Evolutionary conservation across 2,888 invertebrate genomes (phyloP).

Genomic region (Microplitis manilae): DNA sequence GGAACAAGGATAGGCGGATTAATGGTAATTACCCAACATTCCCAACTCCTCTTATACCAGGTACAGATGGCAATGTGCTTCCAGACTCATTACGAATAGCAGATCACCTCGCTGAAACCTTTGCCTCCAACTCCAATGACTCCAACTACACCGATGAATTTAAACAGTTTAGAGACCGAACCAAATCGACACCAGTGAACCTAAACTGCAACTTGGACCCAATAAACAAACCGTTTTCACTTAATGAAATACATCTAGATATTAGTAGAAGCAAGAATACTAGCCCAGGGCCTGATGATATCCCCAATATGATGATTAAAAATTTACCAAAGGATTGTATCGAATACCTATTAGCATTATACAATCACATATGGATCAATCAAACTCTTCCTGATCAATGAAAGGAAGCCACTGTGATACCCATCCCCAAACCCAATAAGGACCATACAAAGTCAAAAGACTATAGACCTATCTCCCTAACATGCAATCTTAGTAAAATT

Average conservation of each 20-base stretch:
- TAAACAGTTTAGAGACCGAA: not conserved
- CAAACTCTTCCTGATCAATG: not conserved
- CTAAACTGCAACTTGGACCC: not conserved
- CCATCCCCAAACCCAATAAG: not conserved
- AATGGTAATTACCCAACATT: too few relatives aligned
- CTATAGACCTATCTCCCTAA: not conserved
- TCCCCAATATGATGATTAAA: not conserved
- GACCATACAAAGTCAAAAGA: not conserved
- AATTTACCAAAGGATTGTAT: not conserved
- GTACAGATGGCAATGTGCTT: too few relatives aligned
- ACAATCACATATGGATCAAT: not conserved
- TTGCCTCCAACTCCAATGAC: not conserved
- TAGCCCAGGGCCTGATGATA: not conserved
- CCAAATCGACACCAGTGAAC: not conserved
- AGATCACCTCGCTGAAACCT: not conserved
- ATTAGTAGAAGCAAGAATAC: not conserved
- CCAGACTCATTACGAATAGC: too few relatives aligned
- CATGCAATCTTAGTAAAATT: not conserved
- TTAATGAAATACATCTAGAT: not conserved
- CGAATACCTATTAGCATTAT: not conserved
- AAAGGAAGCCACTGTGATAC: not conserved
- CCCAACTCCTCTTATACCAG: too few relatives aligned
- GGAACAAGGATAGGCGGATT: too few relatives aligned
- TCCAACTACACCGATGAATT: not conserved
- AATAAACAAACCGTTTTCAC: not conserved